Evolutionary conservation across 2,888 invertebrate species (phyloP).

Genomic region (Atrina japonica): DNA sequence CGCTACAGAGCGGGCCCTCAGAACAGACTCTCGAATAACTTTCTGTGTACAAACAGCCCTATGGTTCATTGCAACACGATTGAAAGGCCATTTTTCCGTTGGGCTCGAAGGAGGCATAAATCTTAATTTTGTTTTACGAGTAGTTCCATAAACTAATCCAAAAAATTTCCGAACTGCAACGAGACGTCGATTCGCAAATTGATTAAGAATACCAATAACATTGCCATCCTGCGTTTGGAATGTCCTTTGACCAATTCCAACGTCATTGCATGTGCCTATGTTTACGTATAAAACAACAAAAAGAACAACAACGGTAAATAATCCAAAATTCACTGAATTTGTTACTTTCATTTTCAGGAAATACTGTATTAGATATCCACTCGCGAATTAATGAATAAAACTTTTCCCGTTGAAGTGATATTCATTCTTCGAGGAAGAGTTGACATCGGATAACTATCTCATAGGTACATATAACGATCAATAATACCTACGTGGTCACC

Average conservation of each 20-base stretch:
- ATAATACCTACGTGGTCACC: no score
- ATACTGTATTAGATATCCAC: no score
- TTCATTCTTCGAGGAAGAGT: no score
- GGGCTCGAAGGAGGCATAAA: slow-evolving; percentile 98
- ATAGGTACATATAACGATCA: no score
- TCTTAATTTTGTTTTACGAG: slow-evolving; percentile 92
- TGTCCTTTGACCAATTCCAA: slow-evolving; percentile 2
- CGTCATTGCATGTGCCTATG: not conserved
- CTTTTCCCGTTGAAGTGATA: no score
- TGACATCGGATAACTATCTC: no score
- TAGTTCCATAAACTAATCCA: slow-evolving; percentile 96
- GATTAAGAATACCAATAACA: slow-evolving; percentile 4
- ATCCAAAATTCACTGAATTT: no score
- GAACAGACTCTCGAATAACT: slow-evolving; percentile 26
- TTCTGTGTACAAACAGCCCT: slow-evolving; percentile 93
- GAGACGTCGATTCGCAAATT: slow-evolving; percentile 40
- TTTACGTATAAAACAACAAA: not conserved
- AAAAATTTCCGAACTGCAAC: slow-evolving; percentile 91
- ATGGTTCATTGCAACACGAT: slow-evolving; percentile 85
- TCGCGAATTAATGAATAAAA: no score
- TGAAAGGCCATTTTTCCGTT: slow-evolving; percentile 90
- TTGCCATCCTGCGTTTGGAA: slow-evolving; percentile 12
- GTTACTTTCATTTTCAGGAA: no score
- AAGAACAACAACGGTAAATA: not conserved
- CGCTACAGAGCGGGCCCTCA: slow-evolving; percentile 25